Base-by-base conservation (phyloP, 2,797 vertebrate genomes). In the Rhyacichthys aspro region DNA sequence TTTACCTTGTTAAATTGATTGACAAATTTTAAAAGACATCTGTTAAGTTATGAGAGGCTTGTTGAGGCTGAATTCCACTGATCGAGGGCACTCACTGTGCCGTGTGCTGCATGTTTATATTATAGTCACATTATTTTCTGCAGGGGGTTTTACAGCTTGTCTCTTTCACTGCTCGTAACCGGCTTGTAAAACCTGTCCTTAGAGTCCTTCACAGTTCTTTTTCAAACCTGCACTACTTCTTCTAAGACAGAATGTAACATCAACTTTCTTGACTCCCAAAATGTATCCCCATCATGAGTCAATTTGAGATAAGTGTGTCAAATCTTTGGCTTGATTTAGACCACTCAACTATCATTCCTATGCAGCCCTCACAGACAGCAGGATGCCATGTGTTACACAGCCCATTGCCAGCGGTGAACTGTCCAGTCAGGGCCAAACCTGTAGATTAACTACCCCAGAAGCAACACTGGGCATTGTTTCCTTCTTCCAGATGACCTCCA, bases 361-460 rank as follows among this genome's bases (percentile, higher is more conserved):
- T 79, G 76, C 81, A 83, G 80, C 62, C 65, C 78, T 75, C 77
- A 50, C 43, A 79, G 72, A 59, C 81, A 74, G 78, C 74, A 54
- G 60, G 54, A 76, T 81, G 78, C 85, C 74, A 72, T 86, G 80
- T 85, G 74, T 79, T 83, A 59, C 23, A 10, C 49, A 77, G 59
- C 63, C 60, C 14, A 10, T 48, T 77, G 83, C 81, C 86, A 83
- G 80, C 28, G 52, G 70, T 59, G 74, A 88, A 71, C 71, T 65
- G 70, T 63, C 65, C 32, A 2, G 56, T 67, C 67, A 11, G 63
- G 82, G 86, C 83, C 86, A 89, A 83, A 89, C 84, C 87, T 79
- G 78, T 84, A 78, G 86, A 87, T 86, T 86, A 88, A 83, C 63
- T 68, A 72, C 70, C 76, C 66, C 63, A 38, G 74, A 69, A 81